A percentile compares a stretch with the other conserved stretches of the same genome.
phyloP scores from a whole-genome alignment of 1,140 invertebrate genomes.

The Melanaphis sacchari region DNA sequence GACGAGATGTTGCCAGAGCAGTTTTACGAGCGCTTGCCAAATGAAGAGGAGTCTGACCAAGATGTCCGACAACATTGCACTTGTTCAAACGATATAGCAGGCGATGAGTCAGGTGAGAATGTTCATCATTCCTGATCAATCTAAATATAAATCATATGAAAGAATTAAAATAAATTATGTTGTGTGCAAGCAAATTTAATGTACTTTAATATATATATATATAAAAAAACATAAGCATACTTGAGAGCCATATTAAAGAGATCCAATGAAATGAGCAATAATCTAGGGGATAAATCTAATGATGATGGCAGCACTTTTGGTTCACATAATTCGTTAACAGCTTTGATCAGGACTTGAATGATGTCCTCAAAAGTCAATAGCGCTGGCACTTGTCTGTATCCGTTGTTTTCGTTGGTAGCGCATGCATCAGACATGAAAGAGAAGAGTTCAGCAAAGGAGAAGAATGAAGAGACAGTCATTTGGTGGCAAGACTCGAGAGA shows the following conservation, averaged over 20 bases:
- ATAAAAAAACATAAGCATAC: not conserved
- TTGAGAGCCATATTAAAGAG: slow-evolving; percentile 52
- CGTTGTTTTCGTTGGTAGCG: slow-evolving; percentile 59
- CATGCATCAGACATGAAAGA: slow-evolving; percentile 89
- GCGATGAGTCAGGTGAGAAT: slow-evolving; percentile 63
- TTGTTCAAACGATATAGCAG: slow-evolving; percentile 61
- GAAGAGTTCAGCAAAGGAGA: slow-evolving; percentile 94
- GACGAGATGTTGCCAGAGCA: slow-evolving; percentile 67
- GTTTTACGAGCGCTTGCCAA: slow-evolving; percentile 76
- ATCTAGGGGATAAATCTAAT: slow-evolving; percentile 28
- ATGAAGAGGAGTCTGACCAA: slow-evolving; percentile 82
- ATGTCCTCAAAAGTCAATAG: slow-evolving; percentile 66
- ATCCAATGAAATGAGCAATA: slow-evolving; percentile 57
- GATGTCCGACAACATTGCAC: slow-evolving; percentile 65
- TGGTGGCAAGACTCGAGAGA: slow-evolving; percentile 92
- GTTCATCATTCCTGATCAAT: slow-evolving; percentile 62
- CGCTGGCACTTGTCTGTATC: slow-evolving; percentile 60
- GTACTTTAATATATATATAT: not conserved
- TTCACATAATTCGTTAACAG: slow-evolving; percentile 61
- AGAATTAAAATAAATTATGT: not conserved
- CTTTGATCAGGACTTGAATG: slow-evolving; percentile 63
- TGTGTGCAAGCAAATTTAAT: not conserved
- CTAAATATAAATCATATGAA: not conserved
- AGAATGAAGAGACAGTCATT: slow-evolving; percentile 91
- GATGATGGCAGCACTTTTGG: slow-evolving; percentile 48